Conservation (phyloP, 2,888 invertebrate species). For the Ferrisia virgata region DNA sequence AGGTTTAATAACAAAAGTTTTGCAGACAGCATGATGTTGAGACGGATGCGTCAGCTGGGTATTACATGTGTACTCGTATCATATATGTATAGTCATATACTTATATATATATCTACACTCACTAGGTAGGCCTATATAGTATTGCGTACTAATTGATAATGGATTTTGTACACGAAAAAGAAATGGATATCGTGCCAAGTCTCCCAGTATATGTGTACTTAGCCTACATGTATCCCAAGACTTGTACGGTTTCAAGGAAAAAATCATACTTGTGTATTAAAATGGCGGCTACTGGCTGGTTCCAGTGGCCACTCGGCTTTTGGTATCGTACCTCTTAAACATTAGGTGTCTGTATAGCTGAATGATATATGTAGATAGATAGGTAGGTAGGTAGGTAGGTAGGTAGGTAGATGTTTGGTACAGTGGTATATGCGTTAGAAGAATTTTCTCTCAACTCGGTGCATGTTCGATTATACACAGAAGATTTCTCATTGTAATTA, state of each 20-base stretch:
- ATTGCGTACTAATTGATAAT: neutral
- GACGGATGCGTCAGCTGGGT: slow-evolving; percentile 40
- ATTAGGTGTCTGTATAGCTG: neutral
- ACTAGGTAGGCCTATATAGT: too few relatives aligned
- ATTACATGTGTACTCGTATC: neutral
- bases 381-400: too few relatives aligned
- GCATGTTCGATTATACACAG: neutral
- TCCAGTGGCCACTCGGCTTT: too few relatives aligned
- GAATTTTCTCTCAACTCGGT: too few relatives aligned
- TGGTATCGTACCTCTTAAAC: too few relatives aligned
- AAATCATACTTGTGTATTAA: neutral
- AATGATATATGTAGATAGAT: neutral
- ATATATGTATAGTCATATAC: too few relatives aligned
- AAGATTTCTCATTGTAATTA: neutral
- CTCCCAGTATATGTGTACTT: neutral
- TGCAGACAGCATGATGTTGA: slow-evolving; percentile 34
- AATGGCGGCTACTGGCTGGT: too few relatives aligned
- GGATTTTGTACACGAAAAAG: neutral
- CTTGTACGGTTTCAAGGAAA: neutral
- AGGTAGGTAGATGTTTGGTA: too few relatives aligned
- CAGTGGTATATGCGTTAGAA: too few relatives aligned
- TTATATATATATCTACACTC: too few relatives aligned
- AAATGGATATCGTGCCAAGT: neutral
- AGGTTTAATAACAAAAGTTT: slow-evolving; percentile 40
- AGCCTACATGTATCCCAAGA: neutral